phyloP scores from a whole-genome alignment of 2,888 invertebrate species.

The Oligia strigilis region DNA sequence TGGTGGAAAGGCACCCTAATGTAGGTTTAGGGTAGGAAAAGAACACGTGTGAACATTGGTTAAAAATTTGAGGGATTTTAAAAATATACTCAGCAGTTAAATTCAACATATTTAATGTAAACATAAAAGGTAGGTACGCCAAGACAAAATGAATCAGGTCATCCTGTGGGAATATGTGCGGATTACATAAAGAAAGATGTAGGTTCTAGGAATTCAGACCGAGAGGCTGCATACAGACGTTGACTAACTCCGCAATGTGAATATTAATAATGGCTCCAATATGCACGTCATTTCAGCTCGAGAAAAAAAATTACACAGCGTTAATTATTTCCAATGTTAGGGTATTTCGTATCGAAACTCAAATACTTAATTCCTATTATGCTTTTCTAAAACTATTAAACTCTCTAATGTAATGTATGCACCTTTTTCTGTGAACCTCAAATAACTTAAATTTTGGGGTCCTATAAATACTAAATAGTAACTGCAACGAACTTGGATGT shows the following conservation, averaged over 20 bases:
- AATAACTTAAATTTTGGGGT: neutral
- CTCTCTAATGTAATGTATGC: neutral
- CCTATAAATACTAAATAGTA: neutral
- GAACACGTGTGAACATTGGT: too few species aligned
- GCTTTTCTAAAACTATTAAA: neutral
- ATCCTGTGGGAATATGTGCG: slow-evolving; percentile 5
- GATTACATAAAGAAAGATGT: slow-evolving; percentile 21
- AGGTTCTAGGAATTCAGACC: slow-evolving; percentile 50
- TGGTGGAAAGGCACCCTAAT: too few species aligned
- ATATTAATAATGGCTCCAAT: slow-evolving; percentile 48
- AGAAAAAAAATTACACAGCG: neutral
- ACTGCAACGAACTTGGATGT: neutral
- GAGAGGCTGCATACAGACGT: slow-evolving; percentile 19
- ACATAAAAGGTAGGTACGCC: neutral
- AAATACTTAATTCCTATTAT: neutral
- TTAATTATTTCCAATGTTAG: neutral
- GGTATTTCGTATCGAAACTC: too few species aligned
- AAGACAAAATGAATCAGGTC: slow-evolving; percentile 23
- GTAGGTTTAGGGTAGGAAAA: too few species aligned
- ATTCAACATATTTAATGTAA: neutral
- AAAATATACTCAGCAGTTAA: neutral
- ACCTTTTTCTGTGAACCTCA: neutral
- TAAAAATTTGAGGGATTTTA: neutral
- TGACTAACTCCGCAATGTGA: slow-evolving; percentile 34
- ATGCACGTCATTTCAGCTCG: neutral